Conservation (phyloP, 2,888 invertebrate species). For the Meliscaeva auricollis region DNA sequence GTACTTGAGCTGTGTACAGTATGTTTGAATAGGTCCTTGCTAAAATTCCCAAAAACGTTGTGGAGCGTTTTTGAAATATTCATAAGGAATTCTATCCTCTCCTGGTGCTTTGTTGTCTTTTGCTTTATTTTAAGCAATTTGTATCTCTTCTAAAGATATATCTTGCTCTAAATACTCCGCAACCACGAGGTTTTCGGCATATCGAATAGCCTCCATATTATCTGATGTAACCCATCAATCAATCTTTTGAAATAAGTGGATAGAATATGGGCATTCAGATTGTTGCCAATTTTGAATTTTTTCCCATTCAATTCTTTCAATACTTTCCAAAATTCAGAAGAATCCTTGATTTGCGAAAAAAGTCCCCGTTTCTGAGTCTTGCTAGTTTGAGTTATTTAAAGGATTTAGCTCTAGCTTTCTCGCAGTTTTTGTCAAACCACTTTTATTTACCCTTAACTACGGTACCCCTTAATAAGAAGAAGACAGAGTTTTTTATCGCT, state of each 20-base stretch:
- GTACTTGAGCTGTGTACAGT: not conserved
- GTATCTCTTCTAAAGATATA: constrained; percentile 4
- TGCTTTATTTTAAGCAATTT: not conserved
- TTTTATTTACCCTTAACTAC: constrained; percentile 2
- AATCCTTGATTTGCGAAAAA: not conserved
- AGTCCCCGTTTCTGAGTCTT: not conserved
- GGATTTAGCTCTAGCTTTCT: constrained; percentile 11
- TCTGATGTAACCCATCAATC: not conserved
- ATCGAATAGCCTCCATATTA: not conserved
- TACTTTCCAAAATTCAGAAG: constrained; percentile 10
- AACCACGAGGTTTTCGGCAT: not conserved
- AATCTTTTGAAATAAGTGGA: not conserved
- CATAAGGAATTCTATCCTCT: not conserved
- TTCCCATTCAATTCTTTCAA: constrained; percentile 5
- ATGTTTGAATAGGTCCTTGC: not conserved
- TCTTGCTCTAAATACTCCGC: not conserved
- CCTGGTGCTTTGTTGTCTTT: not conserved
- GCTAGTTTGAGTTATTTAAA: not conserved
- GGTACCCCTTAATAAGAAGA: not conserved
- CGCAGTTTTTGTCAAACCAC: constrained; percentile 7
- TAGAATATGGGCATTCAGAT: not conserved
- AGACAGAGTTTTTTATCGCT: not conserved
- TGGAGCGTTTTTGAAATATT: constrained; percentile 15
- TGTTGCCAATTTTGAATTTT: constrained; percentile 3
- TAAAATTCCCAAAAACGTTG: not conserved